phyloP scores from a whole-genome alignment of 2,888 invertebrate genomes.

The Mimachlamys varia region DNA sequence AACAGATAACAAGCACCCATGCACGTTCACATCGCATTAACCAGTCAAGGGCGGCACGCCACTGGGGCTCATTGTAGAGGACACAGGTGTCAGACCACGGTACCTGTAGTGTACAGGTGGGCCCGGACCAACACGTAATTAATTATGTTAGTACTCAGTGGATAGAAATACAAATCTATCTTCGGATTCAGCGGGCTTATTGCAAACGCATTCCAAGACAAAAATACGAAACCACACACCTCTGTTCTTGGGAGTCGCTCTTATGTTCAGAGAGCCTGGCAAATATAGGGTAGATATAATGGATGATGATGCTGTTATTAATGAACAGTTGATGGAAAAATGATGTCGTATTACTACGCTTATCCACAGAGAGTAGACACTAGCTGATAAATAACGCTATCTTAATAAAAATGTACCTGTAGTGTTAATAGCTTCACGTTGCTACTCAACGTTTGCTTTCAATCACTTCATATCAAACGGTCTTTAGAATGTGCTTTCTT shows the following conservation, averaged over 20 bases:
- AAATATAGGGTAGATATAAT: background rate
- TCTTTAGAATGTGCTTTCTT: background rate
- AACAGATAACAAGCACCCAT: slow-evolving; percentile 17
- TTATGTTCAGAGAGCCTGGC: slow-evolving; percentile 15
- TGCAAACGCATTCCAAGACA: slow-evolving; percentile 31
- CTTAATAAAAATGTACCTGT: background rate
- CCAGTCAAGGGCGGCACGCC: background rate
- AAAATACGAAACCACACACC: slow-evolving; percentile 23
- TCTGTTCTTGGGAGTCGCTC: slow-evolving; percentile 28
- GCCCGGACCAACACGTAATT: background rate
- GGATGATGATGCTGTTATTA: background rate
- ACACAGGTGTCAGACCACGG: background rate
- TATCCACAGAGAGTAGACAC: background rate
- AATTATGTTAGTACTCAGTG: background rate
- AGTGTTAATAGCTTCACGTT: background rate
- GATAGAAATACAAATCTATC: background rate
- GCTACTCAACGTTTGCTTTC: too few relatives aligned
- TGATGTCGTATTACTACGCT: background rate
- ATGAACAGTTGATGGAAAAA: background rate
- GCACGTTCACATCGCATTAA: background rate
- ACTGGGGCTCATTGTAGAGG: background rate
- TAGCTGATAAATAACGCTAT: background rate
- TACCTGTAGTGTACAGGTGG: background rate
- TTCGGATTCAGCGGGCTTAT: slow-evolving; percentile 1
- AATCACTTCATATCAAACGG: too few relatives aligned